Evolutionary conservation across 2,797 vertebrate species (phyloP).

Genomic region (Anniella stebbinsi): DNA sequence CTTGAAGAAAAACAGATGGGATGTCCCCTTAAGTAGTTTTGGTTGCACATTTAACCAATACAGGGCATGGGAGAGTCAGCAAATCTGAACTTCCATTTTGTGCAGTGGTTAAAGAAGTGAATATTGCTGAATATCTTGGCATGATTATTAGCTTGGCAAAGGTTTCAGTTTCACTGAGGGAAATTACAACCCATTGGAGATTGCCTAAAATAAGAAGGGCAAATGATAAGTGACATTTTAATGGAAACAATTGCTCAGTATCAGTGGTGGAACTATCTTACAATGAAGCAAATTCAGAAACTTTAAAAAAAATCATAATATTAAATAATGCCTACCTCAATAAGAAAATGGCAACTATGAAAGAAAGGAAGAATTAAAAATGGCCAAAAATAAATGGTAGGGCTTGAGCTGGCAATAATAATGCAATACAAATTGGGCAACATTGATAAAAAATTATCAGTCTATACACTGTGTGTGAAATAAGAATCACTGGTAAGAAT

Average conservation of each 20-base stretch:
- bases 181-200: neutral
- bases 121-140: neutral
- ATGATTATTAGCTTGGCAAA: neutral
- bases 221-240: neutral
- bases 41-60: conserved; percentile 17
- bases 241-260: neutral
- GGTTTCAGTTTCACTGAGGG: neutral
- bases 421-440: neutral
- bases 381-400: neutral
- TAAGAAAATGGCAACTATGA: neutral
- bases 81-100: neutral
- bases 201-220: neutral
- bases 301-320: neutral
- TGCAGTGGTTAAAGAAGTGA: neutral
- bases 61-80: neutral
- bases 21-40: neutral
- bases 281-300: neutral
- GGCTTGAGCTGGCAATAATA: neutral
- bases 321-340: neutral
- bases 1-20: conserved; percentile 10
- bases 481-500: neutral
- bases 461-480: neutral
- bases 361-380: neutral
- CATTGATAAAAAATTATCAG: neutral
- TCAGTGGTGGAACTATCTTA: neutral